Evolutionary conservation across 2,888 invertebrate genomes (phyloP).

Genomic region (Parochlus steinenii): DNA sequence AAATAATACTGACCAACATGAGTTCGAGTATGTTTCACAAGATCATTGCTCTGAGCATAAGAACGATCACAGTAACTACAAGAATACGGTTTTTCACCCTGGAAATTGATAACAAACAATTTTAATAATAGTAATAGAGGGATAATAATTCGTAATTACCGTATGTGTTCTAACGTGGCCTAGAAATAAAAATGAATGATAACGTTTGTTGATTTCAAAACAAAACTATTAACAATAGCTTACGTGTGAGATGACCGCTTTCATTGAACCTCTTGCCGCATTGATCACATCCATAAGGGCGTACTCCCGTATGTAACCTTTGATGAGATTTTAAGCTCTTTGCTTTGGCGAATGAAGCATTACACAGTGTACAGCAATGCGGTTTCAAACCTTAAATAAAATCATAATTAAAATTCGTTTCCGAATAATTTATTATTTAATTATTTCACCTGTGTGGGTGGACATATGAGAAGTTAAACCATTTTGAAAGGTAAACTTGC

Average conservation of each 20-base stretch:
- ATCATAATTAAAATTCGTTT: too few relatives aligned
- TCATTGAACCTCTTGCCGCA: slow-evolving; percentile 5
- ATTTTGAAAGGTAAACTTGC: not conserved
- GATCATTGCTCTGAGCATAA: slow-evolving; percentile 8
- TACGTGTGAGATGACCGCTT: slow-evolving; percentile 1
- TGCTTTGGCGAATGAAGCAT: slow-evolving; percentile 1
- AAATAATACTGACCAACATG: slow-evolving; percentile 20
- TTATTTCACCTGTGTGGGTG: slow-evolving; percentile 2
- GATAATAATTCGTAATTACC: not conserved
- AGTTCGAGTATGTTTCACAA: slow-evolving; percentile 4
- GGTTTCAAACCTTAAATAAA: too few relatives aligned
- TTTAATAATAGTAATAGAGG: too few relatives aligned
- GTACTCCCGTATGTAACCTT: slow-evolving; percentile 2
- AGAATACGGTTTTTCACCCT: too few relatives aligned
- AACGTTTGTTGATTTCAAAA: too few relatives aligned
- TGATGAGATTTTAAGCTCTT: slow-evolving; percentile 1
- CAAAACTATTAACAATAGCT: too few relatives aligned
- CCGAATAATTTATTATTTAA: too few relatives aligned
- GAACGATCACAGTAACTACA: slow-evolving; percentile 5
- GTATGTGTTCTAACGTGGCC: slow-evolving; percentile 6
- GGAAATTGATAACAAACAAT: too few relatives aligned
- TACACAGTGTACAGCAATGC: not conserved
- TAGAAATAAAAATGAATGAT: too few relatives aligned
- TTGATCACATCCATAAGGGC: slow-evolving; percentile 1
- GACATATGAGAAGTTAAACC: slow-evolving; percentile 7